Evolutionary conservation across 2,797 vertebrate species (phyloP), one percentile per base, ranked within the genome.

Genomic region (Takifugu ocellatus): DNA sequence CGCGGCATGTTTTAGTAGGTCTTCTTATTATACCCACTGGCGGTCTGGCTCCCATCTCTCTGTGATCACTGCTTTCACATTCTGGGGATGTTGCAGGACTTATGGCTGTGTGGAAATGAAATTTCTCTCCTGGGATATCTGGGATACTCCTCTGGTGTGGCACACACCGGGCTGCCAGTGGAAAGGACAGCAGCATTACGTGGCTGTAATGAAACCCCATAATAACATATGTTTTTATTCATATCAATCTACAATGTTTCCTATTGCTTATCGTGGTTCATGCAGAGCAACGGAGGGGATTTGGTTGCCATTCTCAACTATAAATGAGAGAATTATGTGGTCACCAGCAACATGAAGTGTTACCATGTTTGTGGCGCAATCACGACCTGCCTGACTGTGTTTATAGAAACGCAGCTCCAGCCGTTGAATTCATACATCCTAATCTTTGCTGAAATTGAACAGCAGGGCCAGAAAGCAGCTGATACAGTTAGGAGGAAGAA

Each of bases 181-280:
- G 75, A 64, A 82, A 78, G 82, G 80, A 85, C 84, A 88, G 76
- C 74, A 78, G 61, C 74, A 84, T 88, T 78, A 77, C 74, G 84
- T 70, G 83, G 69, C 66, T 81, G 70, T 81, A 87, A 86, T 86
- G 77, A 85, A 66, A 63, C 47, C 57, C 57, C 67, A 71, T 84
- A 80, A 85, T 81, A 73, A 73, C 71, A 76, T 80, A 77, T 68
- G 77, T 89, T 86, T 75, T 78, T 81, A 87, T 88, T 85, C 83
- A 81, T 77, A 80, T 66, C 74, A 61, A 71, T 65, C 74, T 17
- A 63, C 66, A 64, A 70, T 63, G 70, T 31, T 70, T 75, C 74
- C 79, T 72, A 67, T 66, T 75, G 78, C 66, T 67, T 71, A 66
- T 56, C 56, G 72, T 60, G 65, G 45, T 27, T 56, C 74, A 80